Base-by-base conservation (phyloP, 2,113 vertebrate species). In the Salvelinus namaycush region DNA sequence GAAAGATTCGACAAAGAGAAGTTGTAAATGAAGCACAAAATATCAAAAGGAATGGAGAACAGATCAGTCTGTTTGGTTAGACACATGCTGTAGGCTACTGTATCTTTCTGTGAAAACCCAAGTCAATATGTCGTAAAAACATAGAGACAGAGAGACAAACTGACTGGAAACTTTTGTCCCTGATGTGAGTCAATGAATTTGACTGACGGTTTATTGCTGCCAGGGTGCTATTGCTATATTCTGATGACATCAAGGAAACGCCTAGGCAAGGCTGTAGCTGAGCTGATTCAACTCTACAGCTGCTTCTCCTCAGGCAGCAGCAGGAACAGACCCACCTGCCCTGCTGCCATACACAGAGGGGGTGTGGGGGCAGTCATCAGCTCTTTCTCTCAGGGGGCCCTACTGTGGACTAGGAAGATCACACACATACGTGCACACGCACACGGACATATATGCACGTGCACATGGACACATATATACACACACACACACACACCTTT, bases 181-280 rank as follows among this genome's bases (percentile, higher is more conserved):
- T 81, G 49, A 75, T 81, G 31, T 70, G 75, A 88, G 90, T 89
- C 84, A 73, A 39, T 78, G 89, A 87, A 88, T 86, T 86, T 82
- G 76, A 86, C 75, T 86, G 77, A 89, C 90, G 88, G 81, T 87
- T 78, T 74, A 83, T 90, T 90, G 81, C 84, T 90, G 89, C 83
- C 78, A 85, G 81, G 78, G 70, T 70, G 77, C 57, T 66, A 65
- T 80, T 88, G 74, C 84, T 85, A 62, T 83, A 81, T 82, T 54
- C 51, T 82, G 73, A 84, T 87, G 78, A 90, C 86, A 88, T 91
- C 84, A 89, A 70, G 79, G 76, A 73, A 73, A 88, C 86, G 79
- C 73, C 77, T 74, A 84, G 77, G 66, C 74, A 80, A 54, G 3
- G 16, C 51, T 54, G 18, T 8, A 16, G 59, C 20, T 11, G 48